Conservation (phyloP, 2,888 invertebrate species). For the Watsonalla cultraria region DNA sequence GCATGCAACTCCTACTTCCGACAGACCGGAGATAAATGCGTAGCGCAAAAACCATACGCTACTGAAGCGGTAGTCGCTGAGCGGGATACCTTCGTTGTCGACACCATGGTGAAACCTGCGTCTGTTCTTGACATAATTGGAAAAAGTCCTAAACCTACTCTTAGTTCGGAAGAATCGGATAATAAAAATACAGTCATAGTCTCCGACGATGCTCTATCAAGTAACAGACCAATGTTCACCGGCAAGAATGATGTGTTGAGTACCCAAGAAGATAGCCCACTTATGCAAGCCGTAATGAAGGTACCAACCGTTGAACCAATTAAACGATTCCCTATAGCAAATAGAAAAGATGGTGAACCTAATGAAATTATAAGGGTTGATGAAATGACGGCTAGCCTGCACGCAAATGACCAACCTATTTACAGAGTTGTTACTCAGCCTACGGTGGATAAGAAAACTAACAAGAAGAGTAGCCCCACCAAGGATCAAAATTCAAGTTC, state of each 20-base stretch:
- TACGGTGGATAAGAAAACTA: slow-evolving; percentile 59
- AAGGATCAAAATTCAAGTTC: slow-evolving; percentile 44
- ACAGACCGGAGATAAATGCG: slow-evolving; percentile 82
- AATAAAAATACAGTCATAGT: slow-evolving; percentile 36
- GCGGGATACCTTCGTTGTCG: slow-evolving; percentile 42
- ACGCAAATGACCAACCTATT: slow-evolving; percentile 70
- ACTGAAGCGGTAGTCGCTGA: slow-evolving; percentile 66
- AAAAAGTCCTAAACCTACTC: slow-evolving; percentile 38
- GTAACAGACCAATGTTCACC: slow-evolving; percentile 52
- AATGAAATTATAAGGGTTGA: slow-evolving; percentile 61
- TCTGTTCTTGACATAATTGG: slow-evolving; percentile 27
- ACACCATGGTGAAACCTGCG: slow-evolving; percentile 30
- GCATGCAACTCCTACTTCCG: slow-evolving; percentile 85
- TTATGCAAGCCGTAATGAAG: slow-evolving; percentile 67
- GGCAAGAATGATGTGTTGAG: slow-evolving; percentile 61
- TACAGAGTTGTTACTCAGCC: slow-evolving; percentile 73
- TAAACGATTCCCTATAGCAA: slow-evolving; percentile 51
- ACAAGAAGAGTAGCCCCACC: slow-evolving; percentile 50
- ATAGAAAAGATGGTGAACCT: slow-evolving; percentile 62
- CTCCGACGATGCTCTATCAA: slow-evolving; percentile 51
- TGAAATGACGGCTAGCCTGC: slow-evolving; percentile 68
- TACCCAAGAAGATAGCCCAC: slow-evolving; percentile 62
- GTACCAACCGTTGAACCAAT: slow-evolving; percentile 54
- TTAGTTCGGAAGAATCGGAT: slow-evolving; percentile 25
- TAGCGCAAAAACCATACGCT: slow-evolving; percentile 57